Conservation (phyloP, 2,113 vertebrate species). For the Perca fluviatilis region DNA sequence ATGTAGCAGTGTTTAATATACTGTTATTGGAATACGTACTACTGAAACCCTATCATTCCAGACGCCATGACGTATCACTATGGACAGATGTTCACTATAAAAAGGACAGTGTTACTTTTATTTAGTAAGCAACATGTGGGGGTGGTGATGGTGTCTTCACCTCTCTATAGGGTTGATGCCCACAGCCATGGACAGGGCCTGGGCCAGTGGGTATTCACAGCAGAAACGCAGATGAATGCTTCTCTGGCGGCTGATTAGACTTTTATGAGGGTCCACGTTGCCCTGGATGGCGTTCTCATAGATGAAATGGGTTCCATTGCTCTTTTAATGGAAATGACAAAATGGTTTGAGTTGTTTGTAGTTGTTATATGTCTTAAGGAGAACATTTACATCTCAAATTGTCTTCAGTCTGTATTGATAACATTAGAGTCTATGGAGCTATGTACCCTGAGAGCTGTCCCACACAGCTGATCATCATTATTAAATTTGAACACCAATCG, state of each 20-base stretch:
- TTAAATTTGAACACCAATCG: constrained; percentile 73
- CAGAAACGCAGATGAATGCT: constrained; percentile 51
- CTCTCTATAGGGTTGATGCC: constrained; percentile 74
- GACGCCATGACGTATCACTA: background rate
- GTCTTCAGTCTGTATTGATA: background rate
- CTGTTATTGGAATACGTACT: too few relatives aligned
- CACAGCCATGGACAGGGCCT: constrained; percentile 55
- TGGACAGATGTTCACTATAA: background rate
- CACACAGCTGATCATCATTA: constrained; percentile 61
- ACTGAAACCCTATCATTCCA: too few relatives aligned
- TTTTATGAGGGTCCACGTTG: constrained; percentile 23
- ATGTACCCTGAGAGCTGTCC: constrained; percentile 69
- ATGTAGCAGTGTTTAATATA: too few relatives aligned
- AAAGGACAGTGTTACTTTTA: background rate
- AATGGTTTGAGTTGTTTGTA: background rate
- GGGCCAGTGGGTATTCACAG: constrained; percentile 60
- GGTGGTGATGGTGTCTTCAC: constrained; percentile 23
- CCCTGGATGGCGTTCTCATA: constrained; percentile 66
- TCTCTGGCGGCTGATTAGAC: constrained; percentile 48
- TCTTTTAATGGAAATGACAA: constrained; percentile 23
- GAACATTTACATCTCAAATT: background rate
- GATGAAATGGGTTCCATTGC: constrained; percentile 68
- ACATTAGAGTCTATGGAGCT: too few relatives aligned
- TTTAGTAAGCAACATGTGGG: background rate
- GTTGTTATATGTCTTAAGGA: too few relatives aligned